Conservation (phyloP, 2,113 vertebrate species). For the Tilapia sparmanii region DNA sequence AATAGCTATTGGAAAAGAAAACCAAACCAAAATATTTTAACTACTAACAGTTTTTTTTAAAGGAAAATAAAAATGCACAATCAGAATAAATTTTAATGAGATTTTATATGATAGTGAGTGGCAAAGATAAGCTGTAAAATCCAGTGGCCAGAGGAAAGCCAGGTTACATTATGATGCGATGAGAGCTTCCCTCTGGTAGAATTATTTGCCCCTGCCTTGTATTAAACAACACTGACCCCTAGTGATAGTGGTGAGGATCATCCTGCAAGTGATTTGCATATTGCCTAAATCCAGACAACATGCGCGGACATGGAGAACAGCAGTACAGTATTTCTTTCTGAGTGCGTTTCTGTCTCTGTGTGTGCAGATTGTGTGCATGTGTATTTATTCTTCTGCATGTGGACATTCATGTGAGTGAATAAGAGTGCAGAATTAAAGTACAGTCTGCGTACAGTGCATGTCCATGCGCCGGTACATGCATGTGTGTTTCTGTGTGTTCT, state of each 20-base stretch:
- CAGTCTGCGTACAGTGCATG: neutral
- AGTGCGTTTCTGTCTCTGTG: neutral
- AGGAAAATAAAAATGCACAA: neutral
- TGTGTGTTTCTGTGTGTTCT: constrained; percentile 17
- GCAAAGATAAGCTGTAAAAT: neutral
- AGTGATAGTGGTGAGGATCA: constrained; percentile 20
- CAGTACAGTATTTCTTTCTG: neutral
- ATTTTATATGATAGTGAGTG: neutral
- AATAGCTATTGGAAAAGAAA: neutral
- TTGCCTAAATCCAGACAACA: neutral
- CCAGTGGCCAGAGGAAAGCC: constrained; percentile 1
- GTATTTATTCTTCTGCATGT: neutral
- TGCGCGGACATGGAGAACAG: neutral
- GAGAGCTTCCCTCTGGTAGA: neutral
- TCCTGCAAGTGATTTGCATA: neutral
- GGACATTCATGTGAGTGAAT: neutral
- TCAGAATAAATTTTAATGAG: neutral
- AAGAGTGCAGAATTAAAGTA: neutral
- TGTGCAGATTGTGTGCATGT: neutral
- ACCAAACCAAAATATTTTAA: neutral
- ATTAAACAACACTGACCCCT: constrained; percentile 71
- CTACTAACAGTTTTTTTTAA: neutral
- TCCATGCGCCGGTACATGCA: neutral
- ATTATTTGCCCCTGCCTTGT: neutral
- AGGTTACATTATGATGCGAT: neutral